phyloP scores from a whole-genome alignment of 2,888 invertebrate species.

The Quadroppia sp. region DNA sequence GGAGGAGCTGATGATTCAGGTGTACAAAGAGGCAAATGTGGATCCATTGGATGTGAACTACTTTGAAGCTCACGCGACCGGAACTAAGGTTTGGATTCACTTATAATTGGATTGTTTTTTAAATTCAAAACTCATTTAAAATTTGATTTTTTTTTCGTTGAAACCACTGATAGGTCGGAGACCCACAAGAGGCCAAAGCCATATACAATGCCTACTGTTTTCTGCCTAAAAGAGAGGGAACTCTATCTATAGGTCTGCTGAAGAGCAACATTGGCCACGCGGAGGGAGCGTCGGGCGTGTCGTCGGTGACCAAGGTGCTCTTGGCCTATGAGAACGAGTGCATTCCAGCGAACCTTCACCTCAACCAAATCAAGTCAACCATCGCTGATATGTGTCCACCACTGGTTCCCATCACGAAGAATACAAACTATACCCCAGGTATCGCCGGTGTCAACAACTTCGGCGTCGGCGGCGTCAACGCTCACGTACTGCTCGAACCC shows the following conservation, averaged over 20 bases:
- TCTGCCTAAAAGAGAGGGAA: constrained; percentile 66
- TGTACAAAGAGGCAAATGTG: constrained; percentile 75
- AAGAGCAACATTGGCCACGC: constrained; percentile 99
- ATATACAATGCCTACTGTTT: constrained; percentile 49
- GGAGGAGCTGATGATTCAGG: constrained; percentile 63
- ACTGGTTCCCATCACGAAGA: constrained; percentile 12
- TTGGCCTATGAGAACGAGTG: constrained; percentile 55
- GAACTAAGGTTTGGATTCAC: constrained; percentile 66
- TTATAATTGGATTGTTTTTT: constrained; percentile 70
- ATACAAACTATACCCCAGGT: constrained; percentile 17
- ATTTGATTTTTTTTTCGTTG: neutral
- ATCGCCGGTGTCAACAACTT: constrained; percentile 58
- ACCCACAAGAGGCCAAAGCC: constrained; percentile 58
- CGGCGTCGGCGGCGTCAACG: constrained; percentile 57
- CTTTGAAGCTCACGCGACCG: constrained; percentile 97
- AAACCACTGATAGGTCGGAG: constrained; percentile 50
- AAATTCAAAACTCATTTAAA: neutral
- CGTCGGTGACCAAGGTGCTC: constrained; percentile 51
- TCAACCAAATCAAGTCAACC: constrained; percentile 55
- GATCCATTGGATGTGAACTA: constrained; percentile 78
- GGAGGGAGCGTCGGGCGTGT: constrained; percentile 59
- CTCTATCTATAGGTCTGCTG: constrained; percentile 87
- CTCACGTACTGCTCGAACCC: constrained; percentile 51
- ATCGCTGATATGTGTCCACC: constrained; percentile 50
- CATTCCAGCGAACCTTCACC: constrained; percentile 58